Evolutionary conservation across 2,888 invertebrate species (phyloP).

Genomic region (Agrotis clavis): DNA sequence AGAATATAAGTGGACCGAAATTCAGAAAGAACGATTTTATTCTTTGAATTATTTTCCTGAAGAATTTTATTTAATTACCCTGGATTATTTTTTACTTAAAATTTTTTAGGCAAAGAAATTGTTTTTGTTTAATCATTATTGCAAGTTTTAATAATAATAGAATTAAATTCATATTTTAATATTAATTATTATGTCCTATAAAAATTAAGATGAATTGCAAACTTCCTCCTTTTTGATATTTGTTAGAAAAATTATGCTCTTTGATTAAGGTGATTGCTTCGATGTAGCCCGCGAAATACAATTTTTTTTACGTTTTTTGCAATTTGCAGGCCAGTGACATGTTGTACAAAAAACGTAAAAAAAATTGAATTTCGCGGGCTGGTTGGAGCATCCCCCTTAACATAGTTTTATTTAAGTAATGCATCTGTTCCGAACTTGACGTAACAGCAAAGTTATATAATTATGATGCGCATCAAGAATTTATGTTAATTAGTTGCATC

Average conservation of each 20-base stretch:
- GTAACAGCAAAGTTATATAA: slow-evolving; percentile 25
- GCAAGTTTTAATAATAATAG: background rate
- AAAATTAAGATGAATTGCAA: background rate
- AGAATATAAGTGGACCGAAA: background rate
- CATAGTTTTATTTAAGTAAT: background rate
- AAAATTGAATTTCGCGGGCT: no score
- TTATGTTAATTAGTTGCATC: slow-evolving; percentile 40
- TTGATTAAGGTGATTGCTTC: no score
- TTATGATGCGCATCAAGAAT: slow-evolving; percentile 9
- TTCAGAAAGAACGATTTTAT: background rate
- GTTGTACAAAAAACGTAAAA: no score
- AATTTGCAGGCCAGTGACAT: no score
- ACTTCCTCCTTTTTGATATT: background rate
- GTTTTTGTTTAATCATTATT: no score
- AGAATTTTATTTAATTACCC: no score
- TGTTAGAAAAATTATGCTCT: no score
- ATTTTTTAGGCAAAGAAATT: background rate
- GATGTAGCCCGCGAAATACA: no score
- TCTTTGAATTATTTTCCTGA: no score
- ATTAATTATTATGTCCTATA: background rate
- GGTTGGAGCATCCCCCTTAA: no score
- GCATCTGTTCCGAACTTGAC: slow-evolving; percentile 6
- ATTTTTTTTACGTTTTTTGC: no score
- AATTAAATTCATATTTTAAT: background rate
- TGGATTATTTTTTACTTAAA: background rate